A percentile compares a stretch with the other conserved stretches of the same genome.
Conservation (phyloP, 2,113 vertebrate species). For the Dromiciops gliroides region DNA sequence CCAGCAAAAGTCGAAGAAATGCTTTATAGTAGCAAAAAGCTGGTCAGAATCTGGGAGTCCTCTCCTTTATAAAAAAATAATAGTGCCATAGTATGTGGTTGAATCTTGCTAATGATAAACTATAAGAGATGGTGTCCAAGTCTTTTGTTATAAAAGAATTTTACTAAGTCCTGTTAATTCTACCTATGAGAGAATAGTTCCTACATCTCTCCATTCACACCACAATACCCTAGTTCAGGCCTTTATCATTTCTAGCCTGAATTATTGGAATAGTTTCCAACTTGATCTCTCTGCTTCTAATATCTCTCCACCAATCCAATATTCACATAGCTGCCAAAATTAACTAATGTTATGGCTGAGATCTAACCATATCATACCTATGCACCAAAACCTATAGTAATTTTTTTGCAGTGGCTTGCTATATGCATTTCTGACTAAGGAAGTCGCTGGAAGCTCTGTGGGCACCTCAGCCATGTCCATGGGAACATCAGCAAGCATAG, state of each 20-base stretch:
- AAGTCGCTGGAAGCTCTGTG: too few species aligned
- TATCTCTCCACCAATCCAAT: not conserved
- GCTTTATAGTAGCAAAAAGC: conserved; percentile 56
- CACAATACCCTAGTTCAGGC: not conserved
- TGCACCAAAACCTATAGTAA: not conserved
- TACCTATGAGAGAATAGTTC: not conserved
- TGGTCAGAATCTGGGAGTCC: conserved; percentile 28
- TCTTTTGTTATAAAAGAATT: not conserved
- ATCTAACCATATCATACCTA: not conserved
- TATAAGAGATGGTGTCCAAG: not conserved
- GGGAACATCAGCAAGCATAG: too few species aligned
- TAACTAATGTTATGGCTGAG: not conserved
- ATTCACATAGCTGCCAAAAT: not conserved
- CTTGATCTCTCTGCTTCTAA: not conserved
- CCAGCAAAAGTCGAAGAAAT: conserved; percentile 44
- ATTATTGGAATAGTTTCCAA: not conserved
- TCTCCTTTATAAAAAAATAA: conserved; percentile 50
- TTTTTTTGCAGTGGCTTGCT: too few species aligned
- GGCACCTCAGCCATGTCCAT: too few species aligned
- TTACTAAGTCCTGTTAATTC: not conserved
- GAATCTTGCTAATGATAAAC: not conserved
- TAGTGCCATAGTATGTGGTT: conserved; percentile 24
- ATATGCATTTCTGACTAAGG: too few species aligned
- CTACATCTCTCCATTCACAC: not conserved
- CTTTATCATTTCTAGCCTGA: not conserved